A percentile compares a stretch with the other conserved stretches of the same genome.
Conservation (phyloP, 2,113 vertebrate species). For the Haliaeetus leucogaster region DNA sequence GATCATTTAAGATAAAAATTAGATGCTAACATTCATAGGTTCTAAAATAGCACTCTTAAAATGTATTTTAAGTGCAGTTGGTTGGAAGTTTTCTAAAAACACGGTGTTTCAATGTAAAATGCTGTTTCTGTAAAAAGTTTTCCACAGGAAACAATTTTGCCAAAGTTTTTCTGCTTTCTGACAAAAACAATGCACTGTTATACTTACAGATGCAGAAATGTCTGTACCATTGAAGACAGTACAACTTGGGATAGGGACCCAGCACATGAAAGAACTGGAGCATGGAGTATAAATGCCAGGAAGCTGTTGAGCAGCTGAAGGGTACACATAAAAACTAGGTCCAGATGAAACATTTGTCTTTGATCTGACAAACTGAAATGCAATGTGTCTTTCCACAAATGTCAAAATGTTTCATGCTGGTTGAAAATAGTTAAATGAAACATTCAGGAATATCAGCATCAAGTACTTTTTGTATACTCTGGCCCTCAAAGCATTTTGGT, state of each 20-base stretch:
- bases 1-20: not conserved
- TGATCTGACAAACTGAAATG: slow-evolving; percentile 17
- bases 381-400: slow-evolving; percentile 10
- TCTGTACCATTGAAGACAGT: slow-evolving; percentile 1
- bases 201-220: slow-evolving; percentile 24
- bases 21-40: not conserved
- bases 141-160: slow-evolving; percentile 19
- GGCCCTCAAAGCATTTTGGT: not conserved
- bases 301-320: slow-evolving; percentile 27
- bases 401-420: slow-evolving; percentile 6
- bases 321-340: slow-evolving; percentile 2
- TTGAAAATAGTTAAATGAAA: slow-evolving; percentile 18
- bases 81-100: not conserved
- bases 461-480: not conserved
- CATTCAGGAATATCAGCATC: not conserved
- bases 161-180: not conserved
- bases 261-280: not conserved
- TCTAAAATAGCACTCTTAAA: not conserved
- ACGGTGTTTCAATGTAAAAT: slow-evolving; percentile 5
- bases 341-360: slow-evolving; percentile 36
- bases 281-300: not conserved
- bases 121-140: not conserved
- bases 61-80: not conserved
- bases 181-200: not conserved
- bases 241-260: not conserved